Conservation (phyloP, 2,113 vertebrate genomes). For the Phrynocephalus versicolor region DNA sequence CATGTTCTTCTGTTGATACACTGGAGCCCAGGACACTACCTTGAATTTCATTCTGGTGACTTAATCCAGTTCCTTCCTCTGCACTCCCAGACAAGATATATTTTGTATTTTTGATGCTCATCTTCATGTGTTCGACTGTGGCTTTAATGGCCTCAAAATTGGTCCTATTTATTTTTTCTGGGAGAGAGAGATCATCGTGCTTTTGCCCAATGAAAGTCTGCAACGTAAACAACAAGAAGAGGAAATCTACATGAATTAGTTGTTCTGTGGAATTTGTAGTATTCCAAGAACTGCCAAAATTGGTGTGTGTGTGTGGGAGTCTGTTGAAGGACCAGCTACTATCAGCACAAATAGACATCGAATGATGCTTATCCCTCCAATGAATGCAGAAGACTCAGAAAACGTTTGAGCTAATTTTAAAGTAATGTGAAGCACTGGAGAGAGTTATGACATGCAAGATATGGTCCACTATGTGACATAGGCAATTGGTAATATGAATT, state of each 20-base stretch:
- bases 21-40: conserved; percentile 9
- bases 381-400: no score
- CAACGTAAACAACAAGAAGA: conserved; percentile 13
- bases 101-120: conserved; percentile 50
- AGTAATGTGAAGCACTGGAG: no score
- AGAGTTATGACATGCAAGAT: no score
- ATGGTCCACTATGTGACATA: no score
- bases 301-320: no score
- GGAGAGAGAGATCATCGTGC: conserved; percentile 58
- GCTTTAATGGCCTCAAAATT: conserved; percentile 64
- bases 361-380: no score
- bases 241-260: neutral
- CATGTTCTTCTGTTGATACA: conserved; percentile 25
- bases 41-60: conserved; percentile 24
- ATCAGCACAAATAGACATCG: neutral
- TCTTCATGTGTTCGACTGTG: conserved; percentile 44
- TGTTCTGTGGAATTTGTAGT: neutral
- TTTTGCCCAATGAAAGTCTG: conserved; percentile 70
- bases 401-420: no score
- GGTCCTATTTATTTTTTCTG: conserved; percentile 60
- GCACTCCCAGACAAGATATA: neutral
- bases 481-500: no score
- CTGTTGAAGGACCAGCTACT: no score
- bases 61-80: conserved; percentile 24
- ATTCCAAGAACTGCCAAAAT: neutral